phyloP scores from a whole-genome alignment of 2,797 vertebrate species.

The Caiman crocodilus region DNA sequence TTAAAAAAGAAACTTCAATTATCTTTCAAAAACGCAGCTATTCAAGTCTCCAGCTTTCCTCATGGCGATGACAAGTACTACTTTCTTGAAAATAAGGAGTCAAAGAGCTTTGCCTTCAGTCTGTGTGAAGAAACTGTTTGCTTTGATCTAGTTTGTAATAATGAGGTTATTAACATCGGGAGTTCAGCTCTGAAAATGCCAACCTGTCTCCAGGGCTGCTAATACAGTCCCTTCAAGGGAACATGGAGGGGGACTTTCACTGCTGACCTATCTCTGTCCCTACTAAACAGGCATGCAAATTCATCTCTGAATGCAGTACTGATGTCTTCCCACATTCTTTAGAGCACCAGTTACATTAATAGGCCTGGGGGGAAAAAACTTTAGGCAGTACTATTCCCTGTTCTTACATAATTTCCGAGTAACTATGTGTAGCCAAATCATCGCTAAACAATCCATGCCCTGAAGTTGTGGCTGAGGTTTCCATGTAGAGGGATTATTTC shows the following conservation, averaged over 20 bases:
- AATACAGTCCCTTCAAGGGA: too few species aligned
- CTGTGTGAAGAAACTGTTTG: too few species aligned
- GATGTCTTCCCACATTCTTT: not conserved
- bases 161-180: not conserved
- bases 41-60: not conserved
- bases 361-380: not conserved
- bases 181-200: slow-evolving; percentile 28
- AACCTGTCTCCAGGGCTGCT: not conserved
- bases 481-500: not conserved
- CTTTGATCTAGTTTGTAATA: not conserved
- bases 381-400: not conserved
- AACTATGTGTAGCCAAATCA: not conserved
- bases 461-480: not conserved
- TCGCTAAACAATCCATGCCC: not conserved
- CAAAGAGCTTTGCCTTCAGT: not conserved
- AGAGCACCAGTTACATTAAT: not conserved
- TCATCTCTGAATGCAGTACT: not conserved
- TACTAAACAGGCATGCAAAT: not conserved
- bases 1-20: slow-evolving; percentile 16
- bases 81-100: not conserved
- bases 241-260: too few species aligned
- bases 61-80: not conserved
- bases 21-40: not conserved
- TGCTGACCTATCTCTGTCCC: too few species aligned
- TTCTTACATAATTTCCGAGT: not conserved